Evolutionary conservation across 2,797 vertebrate species (phyloP), one percentile per base, ranked within the genome.

Genomic region (Sebastes hubbsi): DNA sequence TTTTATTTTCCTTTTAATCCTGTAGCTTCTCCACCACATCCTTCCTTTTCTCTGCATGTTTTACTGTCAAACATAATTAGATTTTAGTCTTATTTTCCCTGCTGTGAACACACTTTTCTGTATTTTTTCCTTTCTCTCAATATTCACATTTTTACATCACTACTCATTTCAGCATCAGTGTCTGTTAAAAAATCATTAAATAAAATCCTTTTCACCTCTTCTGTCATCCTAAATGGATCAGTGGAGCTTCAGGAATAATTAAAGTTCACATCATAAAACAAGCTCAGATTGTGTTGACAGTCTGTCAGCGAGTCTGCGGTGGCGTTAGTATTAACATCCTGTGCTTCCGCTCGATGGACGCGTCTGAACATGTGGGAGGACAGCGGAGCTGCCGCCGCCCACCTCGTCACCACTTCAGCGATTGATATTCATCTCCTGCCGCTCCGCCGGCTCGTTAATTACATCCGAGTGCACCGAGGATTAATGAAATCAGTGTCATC

Each of bases 401-500:
- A 80, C 63, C 10, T 71, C 46, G 12, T 75, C 72, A 58, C 32
- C 73, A 20, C 69, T 24, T 49, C 60, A 67, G 3, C 61, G 49
- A 85, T 85, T 89, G 81, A 87, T 84, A 87, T 88, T 87, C 84
- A 81, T 73, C 85, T 84, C 80, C 85, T 69, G 84, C 77, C n/a
- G 42, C 78, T 71, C 42, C 12, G 32, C 72, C 49, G 18, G 63
- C 82, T 89, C 58, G n/a, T 88, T 89, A 91, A 90, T 93, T 91
- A 91, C 86, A 84, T 64, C 72, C 60, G 78, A 91, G 86, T 54
- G 62, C 60, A 38, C 22, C 4, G 46, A 75, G 69, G 77, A 87
- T 89, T 87, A 83, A 90, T 92, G 81, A 92, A 88, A 89, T 90
- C 84, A 77, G 81, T 81, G 87, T 86, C 87, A 82, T 77, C 68